These are phyloP conservation scores for Premnoplex brunnescens DNA, from an alignment of 2,797 vertebrate genomes.

Conservation along the genomic window DNA sequence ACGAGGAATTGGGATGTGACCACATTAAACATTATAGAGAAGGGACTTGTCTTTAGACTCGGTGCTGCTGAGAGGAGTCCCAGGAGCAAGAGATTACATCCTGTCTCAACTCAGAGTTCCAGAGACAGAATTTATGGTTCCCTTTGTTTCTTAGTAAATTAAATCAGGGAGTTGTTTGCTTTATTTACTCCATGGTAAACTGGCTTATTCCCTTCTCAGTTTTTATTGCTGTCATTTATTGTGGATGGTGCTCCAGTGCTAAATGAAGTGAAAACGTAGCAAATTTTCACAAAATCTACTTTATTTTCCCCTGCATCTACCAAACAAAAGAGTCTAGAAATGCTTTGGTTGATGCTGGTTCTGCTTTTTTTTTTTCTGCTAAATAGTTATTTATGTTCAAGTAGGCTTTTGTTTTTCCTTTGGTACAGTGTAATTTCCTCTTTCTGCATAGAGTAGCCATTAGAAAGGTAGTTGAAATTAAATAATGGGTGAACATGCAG, in stretches of 20 bases:
- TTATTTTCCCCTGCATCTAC: background rate
- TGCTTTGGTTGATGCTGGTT: background rate
- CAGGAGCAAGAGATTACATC: background rate
- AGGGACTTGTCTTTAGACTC: background rate
- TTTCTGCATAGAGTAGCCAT: background rate
- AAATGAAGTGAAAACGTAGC: slow-evolving; percentile 28
- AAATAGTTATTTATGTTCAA: background rate
- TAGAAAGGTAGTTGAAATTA: background rate
- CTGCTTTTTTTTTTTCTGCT: background rate
- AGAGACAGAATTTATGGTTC: background rate
- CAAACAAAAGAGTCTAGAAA: background rate
- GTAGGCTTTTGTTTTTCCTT: background rate
- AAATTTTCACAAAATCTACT: slow-evolving; percentile 16
- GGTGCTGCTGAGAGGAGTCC: background rate
- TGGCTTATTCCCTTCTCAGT: background rate
- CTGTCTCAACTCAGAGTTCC: background rate
- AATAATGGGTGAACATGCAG: background rate
- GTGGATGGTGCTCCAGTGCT: slow-evolving; percentile 21
- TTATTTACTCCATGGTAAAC: slow-evolving; percentile 25
- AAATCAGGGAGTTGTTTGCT: slow-evolving; percentile 27
- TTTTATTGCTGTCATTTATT: slow-evolving; percentile 57
- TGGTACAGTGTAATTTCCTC: background rate
- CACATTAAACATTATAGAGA: background rate
- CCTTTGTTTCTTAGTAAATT: slow-evolving; percentile 12
- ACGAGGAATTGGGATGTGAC: background rate